Evolutionary conservation across 2,888 invertebrate species (phyloP).

Genomic region (Stenurella melanura): DNA sequence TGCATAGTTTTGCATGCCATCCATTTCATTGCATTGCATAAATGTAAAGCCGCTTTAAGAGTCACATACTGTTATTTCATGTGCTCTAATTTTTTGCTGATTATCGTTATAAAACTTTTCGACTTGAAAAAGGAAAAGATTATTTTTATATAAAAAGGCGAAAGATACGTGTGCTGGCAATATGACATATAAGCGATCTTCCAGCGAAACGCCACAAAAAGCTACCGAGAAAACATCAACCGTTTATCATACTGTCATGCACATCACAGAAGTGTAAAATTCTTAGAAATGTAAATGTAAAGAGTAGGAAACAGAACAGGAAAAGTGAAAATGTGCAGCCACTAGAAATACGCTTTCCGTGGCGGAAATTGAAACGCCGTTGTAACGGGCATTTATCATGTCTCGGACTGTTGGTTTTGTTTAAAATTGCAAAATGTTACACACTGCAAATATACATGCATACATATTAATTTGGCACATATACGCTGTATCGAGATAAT

Average conservation of each 20-base stretch:
- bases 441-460: slow-evolving; percentile 23
- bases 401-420: slow-evolving; percentile 31
- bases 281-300: slow-evolving; percentile 40
- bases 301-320: slow-evolving; percentile 29
- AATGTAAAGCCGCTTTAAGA: too few species aligned
- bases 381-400: slow-evolving; percentile 32
- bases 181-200: slow-evolving; percentile 31
- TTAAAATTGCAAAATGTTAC: slow-evolving; percentile 32
- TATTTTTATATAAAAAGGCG: slow-evolving; percentile 26
- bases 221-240: slow-evolving; percentile 32
- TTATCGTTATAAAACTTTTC: slow-evolving; percentile 12
- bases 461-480: slow-evolving; percentile 17
- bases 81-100: not conserved
- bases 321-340: slow-evolving; percentile 34
- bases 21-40: too few species aligned
- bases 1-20: too few species aligned
- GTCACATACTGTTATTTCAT: not conserved
- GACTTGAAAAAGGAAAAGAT: not conserved
- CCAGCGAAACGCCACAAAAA: slow-evolving; percentile 18
- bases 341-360: slow-evolving; percentile 36
- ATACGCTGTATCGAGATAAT: slow-evolving; percentile 13
- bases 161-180: slow-evolving; percentile 26
- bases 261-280: slow-evolving; percentile 36
- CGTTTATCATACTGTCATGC: slow-evolving; percentile 35
- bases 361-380: slow-evolving; percentile 39